Conservation (phyloP, 2,797 vertebrate genomes). For the Tinamus major region DNA sequence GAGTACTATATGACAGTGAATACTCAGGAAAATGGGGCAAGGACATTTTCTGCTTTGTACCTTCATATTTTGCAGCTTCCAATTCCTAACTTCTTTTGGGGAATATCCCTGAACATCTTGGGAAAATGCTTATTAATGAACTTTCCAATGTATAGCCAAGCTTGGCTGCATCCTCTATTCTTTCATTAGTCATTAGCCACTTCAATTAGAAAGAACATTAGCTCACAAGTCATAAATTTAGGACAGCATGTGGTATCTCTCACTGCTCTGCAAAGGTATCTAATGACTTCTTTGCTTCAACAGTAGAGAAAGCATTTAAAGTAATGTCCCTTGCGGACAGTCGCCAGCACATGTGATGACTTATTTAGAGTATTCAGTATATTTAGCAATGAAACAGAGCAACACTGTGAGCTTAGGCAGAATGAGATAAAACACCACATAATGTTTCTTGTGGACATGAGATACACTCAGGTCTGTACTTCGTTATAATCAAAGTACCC, state of each 20-base stretch:
- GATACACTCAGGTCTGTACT: not conserved
- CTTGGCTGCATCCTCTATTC: conserved; percentile 17
- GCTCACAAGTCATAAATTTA: conserved; percentile 46
- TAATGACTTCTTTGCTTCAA: conserved; percentile 35
- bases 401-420: not conserved
- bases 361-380: not conserved
- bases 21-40: not conserved
- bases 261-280: not conserved
- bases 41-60: not conserved
- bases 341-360: not conserved
- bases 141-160: not conserved
- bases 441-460: not conserved
- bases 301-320: conserved; percentile 31
- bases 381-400: conserved; percentile 14
- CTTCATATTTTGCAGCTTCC: not conserved
- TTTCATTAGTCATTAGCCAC: conserved; percentile 34
- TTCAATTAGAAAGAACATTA: conserved; percentile 47
- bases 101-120: not conserved
- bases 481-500: not conserved
- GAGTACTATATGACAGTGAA: not conserved
- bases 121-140: conserved; percentile 19
- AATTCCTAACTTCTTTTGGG: not conserved
- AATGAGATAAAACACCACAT: not conserved
- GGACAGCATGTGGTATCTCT: conserved; percentile 14
- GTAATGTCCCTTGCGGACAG: conserved; percentile 25